These are phyloP conservation scores for Microtus pennsylvanicus DNA, from an alignment of 2,113 vertebrate species.

Conservation along the genomic window DNA sequence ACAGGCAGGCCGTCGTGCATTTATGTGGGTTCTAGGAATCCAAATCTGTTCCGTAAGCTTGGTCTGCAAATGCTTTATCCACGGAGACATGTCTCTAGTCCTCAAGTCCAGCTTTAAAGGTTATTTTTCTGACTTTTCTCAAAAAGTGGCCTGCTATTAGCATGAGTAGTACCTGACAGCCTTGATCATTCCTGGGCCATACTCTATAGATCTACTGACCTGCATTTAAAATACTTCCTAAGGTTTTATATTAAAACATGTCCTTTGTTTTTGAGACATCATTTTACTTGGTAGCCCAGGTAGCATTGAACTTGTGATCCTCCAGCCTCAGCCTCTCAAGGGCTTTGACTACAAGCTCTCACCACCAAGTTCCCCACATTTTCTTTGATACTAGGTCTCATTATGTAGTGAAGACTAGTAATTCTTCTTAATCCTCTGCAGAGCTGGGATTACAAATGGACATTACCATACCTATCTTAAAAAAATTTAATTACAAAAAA, in stretches of 20 bases:
- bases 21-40: neutral
- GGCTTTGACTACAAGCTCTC: neutral
- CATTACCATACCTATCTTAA: neutral
- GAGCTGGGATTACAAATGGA: neutral
- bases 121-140: conserved; percentile 48
- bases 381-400: neutral
- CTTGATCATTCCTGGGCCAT: conserved; percentile 25
- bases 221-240: conserved; percentile 52
- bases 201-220: neutral
- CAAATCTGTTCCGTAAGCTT: neutral
- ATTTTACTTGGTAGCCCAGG: neutral
- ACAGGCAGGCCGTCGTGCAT: neutral
- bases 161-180: neutral
- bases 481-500: neutral
- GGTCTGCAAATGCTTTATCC: neutral
- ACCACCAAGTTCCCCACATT: neutral
- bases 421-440: neutral
- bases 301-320: neutral
- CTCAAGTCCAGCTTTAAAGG: neutral
- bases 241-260: conserved; percentile 25
- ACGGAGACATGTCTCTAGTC: neutral
- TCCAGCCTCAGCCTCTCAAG: neutral
- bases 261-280: neutral
- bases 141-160: neutral
- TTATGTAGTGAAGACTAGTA: neutral